Percentiles rank a stretch among this genome's conserved stretches.
These are phyloP conservation scores for Sipha flava DNA, from an alignment of 1,140 invertebrate species.

Conservation along the genomic window DNA sequence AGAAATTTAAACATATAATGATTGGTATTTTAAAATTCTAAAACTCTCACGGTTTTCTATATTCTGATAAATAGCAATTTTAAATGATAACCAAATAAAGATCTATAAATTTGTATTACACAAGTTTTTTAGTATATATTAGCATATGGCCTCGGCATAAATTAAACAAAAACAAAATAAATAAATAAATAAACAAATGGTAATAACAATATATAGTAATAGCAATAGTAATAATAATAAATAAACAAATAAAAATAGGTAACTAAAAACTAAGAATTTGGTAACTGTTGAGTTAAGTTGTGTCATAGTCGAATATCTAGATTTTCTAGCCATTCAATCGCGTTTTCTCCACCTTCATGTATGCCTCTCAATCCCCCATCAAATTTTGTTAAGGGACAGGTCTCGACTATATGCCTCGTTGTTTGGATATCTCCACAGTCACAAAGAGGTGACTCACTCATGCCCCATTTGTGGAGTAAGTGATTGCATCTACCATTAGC, in stretches of 20 bases:
- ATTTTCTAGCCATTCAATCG: conserved; percentile 1
- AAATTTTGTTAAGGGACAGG: not conserved
- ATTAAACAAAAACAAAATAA: not conserved
- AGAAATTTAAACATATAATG: too few species aligned
- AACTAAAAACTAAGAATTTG: not conserved
- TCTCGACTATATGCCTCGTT: not conserved
- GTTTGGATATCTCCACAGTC: conserved; percentile 8
- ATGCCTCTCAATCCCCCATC: not conserved
- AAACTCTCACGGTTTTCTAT: too few species aligned
- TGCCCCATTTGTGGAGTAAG: not conserved
- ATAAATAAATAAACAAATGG: not conserved
- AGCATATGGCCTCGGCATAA: not conserved
- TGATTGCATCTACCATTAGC: not conserved
- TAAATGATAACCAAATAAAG: too few species aligned
- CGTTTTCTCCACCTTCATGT: not conserved
- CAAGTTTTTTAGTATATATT: too few species aligned
- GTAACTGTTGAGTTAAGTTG: not conserved
- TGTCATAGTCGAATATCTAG: not conserved
- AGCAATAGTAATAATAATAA: not conserved
- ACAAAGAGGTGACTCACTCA: not conserved
- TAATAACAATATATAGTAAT: not conserved
- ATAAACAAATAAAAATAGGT: not conserved
- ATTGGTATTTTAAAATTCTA: too few species aligned
- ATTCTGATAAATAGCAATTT: too few species aligned
- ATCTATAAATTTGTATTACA: too few species aligned